Conservation (phyloP, 2,113 vertebrate species). For the Platycercus adscitus region DNA sequence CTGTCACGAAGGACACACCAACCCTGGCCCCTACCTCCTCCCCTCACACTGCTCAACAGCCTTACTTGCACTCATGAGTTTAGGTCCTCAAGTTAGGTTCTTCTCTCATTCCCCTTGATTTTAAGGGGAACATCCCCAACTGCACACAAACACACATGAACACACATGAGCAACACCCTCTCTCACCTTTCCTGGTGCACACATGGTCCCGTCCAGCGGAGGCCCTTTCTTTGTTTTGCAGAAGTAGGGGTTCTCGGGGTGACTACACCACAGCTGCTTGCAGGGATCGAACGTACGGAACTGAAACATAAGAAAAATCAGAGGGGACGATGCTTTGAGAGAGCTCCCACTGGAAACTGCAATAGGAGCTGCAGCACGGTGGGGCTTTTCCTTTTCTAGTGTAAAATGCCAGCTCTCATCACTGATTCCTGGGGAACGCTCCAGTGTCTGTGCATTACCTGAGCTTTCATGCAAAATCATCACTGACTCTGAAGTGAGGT, state of each 20-base stretch:
- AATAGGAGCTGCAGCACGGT: background rate
- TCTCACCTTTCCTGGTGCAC: conserved; percentile 92
- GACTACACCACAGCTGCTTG: conserved; percentile 98
- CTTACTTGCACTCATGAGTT: background rate
- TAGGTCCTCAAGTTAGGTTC: background rate
- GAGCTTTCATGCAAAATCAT: background rate
- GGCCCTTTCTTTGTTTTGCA: conserved; percentile 99
- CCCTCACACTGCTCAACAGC: background rate
- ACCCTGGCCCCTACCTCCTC: background rate
- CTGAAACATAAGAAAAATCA: conserved; percentile 73
- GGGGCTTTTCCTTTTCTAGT: background rate
- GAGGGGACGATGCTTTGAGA: accelerated
- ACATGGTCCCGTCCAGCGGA: conserved; percentile 95
- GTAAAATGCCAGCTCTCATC: background rate
- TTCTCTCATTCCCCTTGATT: background rate
- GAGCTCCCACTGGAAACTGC: background rate
- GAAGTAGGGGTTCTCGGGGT: conserved; percentile 97
- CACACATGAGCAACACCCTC: accelerated
- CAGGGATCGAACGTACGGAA: conserved; percentile 96
- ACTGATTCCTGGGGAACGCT: background rate
- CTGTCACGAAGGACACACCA: background rate
- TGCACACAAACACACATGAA: accelerated
- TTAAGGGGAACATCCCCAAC: background rate
- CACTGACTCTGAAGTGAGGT: background rate
- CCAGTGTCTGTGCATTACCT: background rate